Evolutionary conservation across 2,797 vertebrate genomes (phyloP), one percentile per base, ranked within the genome.

Genomic region (Ctenosaura bakeri): DNA sequence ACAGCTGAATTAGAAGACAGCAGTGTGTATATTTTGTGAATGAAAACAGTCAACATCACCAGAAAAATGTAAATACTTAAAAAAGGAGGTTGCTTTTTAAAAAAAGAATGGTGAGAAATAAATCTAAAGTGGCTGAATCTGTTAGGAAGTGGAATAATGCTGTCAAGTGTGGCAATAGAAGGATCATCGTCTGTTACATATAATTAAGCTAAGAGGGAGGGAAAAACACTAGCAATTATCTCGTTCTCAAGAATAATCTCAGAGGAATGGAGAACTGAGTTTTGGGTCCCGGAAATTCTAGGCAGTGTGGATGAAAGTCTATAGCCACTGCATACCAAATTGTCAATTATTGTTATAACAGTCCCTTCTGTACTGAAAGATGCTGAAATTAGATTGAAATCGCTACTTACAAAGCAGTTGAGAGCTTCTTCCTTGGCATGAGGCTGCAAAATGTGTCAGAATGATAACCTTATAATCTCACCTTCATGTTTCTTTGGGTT

Each of bases 1-100:
- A 69, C 77, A 56, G 92, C 93, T 54, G 74, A 64, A 59, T 79
- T 79, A 59, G 80, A 85, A 93, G 77, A 81, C 64, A 88, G 3
- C 82, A 88, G n/a, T 52, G 35, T 0, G 8, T 35, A 0, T 4
- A n/a, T 8, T 29, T 69, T 79, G 42, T 56, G 24, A 12, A 91
- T 52, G 59, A 38, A 88, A 87, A 82, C 77, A 7, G 2, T 20
- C 8, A 52, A 29, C 24, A 26, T 22, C 29, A 14, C 13, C 46
- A 0, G 52, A 76, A 73, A 14, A 50, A 12, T 74, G 54, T 52
- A 86, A 64, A 73, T 35, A 64, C 26, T 35, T 46, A 46, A 46
- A 12, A 64, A 42, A 38, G 32, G 54, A 29, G 18, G 32, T 24
- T 81, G n/a, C 35, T 71, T 88, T 18, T 24, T 88, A 69, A 26